Evolutionary conservation across 2,113 vertebrate genomes (phyloP), one percentile per base, ranked within the genome.

Genomic region (Nansenia antarctica): DNA sequence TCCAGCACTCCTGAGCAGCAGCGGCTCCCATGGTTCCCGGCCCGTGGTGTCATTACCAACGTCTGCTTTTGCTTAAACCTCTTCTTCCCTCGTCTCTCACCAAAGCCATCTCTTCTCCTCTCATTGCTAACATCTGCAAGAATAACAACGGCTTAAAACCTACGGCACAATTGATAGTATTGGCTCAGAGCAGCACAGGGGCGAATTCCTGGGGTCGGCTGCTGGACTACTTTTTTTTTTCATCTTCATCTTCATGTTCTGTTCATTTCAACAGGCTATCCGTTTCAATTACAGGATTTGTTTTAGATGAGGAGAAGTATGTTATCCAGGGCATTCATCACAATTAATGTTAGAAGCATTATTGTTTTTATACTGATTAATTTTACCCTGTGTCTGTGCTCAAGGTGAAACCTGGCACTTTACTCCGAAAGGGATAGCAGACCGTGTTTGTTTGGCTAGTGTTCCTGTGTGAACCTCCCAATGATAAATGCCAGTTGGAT

Each of bases 71-170:
- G 11, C 87, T 87, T 86, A 85, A 89, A 80, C 78, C 81, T 75
- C 75, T 74, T 88, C 88, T 91, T 88, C 89, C 86, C 89, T 87
- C 83, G 86, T 89, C 91, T 86, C 79, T 93, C 90, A 89, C 83
- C 86, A 88, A 85, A 84, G 76, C 86, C 85, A 88, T 88, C 90
- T 93, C 91, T 84, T n/a, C 71, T 87, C 89, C 87, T 87, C 88
- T 93, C 92, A 92, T 94, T 94, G 82, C 89, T 90, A 93, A 93
- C 92, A 92, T 92, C 89, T 94, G 93, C 88, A 90, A 84, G 84
- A 90, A 88, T 70, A 79, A 86, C 60, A 89, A 89, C 75, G 85
- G 83, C 72, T 89, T 91, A 86, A 82, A 85, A 85, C 88, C 90
- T 92, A 91, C 9, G 32, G 14, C 24, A 26, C 90, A 87, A 82